Evolutionary conservation across 2,797 vertebrate species (phyloP), one percentile per base, ranked within the genome.

Genomic region (Syndactyla subalaris): DNA sequence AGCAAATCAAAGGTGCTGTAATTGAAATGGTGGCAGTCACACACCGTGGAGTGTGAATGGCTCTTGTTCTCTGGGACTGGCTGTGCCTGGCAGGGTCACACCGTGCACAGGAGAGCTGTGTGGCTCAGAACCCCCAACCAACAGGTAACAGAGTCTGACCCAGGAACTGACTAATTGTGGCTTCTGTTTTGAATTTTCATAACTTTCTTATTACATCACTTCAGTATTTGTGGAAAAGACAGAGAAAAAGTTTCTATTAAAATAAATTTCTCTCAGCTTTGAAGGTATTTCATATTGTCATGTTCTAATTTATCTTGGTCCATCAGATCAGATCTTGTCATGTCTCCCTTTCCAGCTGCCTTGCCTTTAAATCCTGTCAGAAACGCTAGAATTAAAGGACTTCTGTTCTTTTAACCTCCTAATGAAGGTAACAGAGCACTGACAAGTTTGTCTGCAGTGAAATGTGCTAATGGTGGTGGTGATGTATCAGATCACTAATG

Each of bases 11-110:
- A 85, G 71, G 54, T 92, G 43, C 55, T 68, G 21, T 5, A 4
- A 5, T 30, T 52, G 23, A 3, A 10, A 2, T 21, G 49, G 34
- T 61, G 78, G 14, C 77, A 43, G 57, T n/a, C 4, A 7, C 36
- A 9, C 57, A 3, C 26, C 1, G 1, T 0, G 19, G 16, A 21
- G 15, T 5, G 17, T 5, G 38, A 68, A 24, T 8, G 49, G 1
- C 20, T 70, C 52, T 55, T 55, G 2, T 32, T 22, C 41, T 5
- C 34, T 21, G 1, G 19, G 62, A 6, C 7, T 32, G 18, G 8
- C 8, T 46, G 39, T 55, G 72, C 41, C 45, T 63, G 21, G 22
- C 82, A 55, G 59, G 29, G 59, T 23, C 36, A n/a, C 81, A 10
- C 34, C 17, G 45, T 32, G 46, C 26, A 24, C 38, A 23, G 67